Percentiles rank a stretch among this genome's conserved stretches.
Evolutionary conservation across 2,888 invertebrate genomes (phyloP).

Genomic region (Mantis religiosa): DNA sequence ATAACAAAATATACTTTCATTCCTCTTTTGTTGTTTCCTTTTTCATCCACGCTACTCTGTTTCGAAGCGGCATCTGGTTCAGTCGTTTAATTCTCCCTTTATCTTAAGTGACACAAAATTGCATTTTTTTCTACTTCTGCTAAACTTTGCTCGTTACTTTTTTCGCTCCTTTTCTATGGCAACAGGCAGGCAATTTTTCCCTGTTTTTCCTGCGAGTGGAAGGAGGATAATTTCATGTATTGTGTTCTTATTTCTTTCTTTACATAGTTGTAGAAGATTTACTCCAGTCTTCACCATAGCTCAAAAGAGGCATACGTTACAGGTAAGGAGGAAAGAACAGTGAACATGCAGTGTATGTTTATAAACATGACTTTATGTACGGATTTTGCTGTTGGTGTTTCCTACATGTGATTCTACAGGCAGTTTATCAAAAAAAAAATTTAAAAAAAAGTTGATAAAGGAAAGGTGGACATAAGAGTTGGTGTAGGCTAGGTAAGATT

Average conservation of each 20-base stretch:
- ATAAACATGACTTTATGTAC: no score
- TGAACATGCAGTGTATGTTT: no score
- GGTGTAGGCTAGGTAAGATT: no score
- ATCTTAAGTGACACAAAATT: slow-evolving; percentile 9
- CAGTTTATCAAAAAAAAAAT: no score
- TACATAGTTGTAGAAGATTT: neutral
- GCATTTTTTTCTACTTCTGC: neutral
- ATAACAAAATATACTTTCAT: neutral
- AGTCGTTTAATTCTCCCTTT: slow-evolving; percentile 13
- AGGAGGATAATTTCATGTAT: neutral
- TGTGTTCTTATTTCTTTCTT: neutral
- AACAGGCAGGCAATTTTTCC: neutral
- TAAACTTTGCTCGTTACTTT: neutral
- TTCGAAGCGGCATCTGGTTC: neutral
- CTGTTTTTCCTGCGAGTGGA: no score
- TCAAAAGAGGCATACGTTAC: neutral
- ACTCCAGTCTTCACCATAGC: neutral
- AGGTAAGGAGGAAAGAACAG: no score
- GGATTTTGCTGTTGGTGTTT: no score
- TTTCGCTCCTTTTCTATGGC: neutral
- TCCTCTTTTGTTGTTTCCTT: neutral
- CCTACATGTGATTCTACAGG: no score
- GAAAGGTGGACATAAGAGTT: no score
- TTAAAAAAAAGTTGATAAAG: no score
- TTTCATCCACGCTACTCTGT: neutral